A percentile compares a stretch with the other conserved stretches of the same genome.
phyloP scores from a whole-genome alignment of 2,113 vertebrate species.

The Sapayoa aenigma region DNA sequence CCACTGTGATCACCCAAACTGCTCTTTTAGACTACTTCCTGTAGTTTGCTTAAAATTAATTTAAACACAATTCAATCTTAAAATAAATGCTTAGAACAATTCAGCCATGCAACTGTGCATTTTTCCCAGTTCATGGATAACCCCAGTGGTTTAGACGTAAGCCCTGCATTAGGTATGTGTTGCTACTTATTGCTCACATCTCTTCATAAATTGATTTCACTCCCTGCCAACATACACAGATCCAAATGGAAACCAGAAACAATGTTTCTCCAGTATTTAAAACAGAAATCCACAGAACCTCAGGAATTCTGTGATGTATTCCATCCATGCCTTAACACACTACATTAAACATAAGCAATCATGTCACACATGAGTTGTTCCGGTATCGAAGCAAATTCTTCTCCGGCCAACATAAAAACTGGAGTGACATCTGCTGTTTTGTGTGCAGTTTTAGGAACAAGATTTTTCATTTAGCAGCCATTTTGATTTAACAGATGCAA shows the following conservation, averaged over 20 bases:
- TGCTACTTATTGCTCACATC: neutral
- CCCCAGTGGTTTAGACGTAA: neutral
- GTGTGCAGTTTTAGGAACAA: neutral
- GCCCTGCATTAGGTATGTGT: neutral
- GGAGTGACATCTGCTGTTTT: constrained; percentile 62
- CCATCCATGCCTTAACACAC: neutral
- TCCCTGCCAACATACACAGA: neutral
- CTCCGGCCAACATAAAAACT: neutral
- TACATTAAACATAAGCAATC: neutral
- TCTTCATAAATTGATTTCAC: neutral
- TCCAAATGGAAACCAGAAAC: neutral
- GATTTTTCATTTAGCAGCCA: neutral
- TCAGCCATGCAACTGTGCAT: neutral
- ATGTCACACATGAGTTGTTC: neutral
- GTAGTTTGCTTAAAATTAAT: neutral
- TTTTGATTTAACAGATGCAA: neutral
- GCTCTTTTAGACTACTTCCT: neutral
- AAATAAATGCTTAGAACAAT: neutral
- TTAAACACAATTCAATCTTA: neutral
- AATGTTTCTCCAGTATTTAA: neutral
- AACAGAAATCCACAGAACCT: neutral
- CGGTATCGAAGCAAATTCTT: neutral
- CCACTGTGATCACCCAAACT: neutral
- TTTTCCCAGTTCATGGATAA: neutral
- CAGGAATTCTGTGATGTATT: neutral